A percentile compares a stretch with the other conserved stretches of the same genome.
Evolutionary conservation across 2,888 invertebrate species (phyloP).

Genomic region (Nymphalis polychloros): DNA sequence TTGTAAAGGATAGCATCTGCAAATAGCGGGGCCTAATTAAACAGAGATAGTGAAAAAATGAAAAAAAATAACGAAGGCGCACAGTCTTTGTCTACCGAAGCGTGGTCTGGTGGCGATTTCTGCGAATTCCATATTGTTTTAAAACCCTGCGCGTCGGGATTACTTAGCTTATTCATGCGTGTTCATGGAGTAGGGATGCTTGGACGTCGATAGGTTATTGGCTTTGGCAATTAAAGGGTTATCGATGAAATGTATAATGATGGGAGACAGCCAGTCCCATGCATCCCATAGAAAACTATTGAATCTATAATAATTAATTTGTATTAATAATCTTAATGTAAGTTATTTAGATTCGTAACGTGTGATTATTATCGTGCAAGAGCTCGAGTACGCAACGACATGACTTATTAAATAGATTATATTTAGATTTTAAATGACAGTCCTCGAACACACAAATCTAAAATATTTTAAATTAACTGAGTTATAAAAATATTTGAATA

Average conservation of each 20-base stretch:
- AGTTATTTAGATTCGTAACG: too few relatives aligned
- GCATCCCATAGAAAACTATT: background rate
- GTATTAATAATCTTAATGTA: too few relatives aligned
- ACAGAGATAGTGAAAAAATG: conserved; percentile 47
- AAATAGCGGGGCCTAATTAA: conserved; percentile 45
- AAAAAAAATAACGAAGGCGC: conserved; percentile 43
- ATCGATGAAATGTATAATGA: background rate
- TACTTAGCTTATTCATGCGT: conserved; percentile 67
- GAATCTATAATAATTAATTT: background rate
- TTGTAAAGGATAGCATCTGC: conserved; percentile 23
- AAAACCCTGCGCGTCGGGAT: conserved; percentile 56
- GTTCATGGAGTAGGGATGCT: conserved; percentile 35
- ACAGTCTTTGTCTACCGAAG: conserved; percentile 56
- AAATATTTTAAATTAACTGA: too few relatives aligned
- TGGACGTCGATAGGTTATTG: conserved; percentile 35
- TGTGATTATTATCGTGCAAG: too few relatives aligned
- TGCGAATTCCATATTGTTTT: conserved; percentile 63
- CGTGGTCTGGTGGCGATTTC: conserved; percentile 58
- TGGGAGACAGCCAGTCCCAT: background rate
- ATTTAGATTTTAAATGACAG: too few relatives aligned
- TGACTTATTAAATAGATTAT: too few relatives aligned
- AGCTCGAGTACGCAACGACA: too few relatives aligned
- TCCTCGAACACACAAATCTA: too few relatives aligned
- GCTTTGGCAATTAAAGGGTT: background rate
- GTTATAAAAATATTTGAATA: too few relatives aligned